A percentile compares a stretch with the other conserved stretches of the same genome.
Conservation (phyloP, 2,888 invertebrate genomes). For the Omphaloscelis lunosa region DNA sequence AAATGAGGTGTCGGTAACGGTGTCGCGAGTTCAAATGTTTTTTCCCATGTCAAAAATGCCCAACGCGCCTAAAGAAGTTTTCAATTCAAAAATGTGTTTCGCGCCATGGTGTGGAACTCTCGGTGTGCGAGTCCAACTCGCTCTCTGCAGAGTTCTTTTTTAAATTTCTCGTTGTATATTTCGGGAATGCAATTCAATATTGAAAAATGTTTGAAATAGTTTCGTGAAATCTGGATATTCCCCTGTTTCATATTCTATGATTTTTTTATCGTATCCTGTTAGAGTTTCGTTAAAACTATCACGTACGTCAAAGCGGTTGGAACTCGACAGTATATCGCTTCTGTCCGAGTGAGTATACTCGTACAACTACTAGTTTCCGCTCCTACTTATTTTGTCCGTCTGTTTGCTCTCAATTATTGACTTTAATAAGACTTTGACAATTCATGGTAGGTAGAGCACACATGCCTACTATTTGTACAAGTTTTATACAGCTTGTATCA, state of each 20-base stretch:
- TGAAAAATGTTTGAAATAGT: conserved; percentile 9
- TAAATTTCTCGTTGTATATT: not conserved
- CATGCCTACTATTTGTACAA: conserved; percentile 58
- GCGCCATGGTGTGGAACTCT: not conserved
- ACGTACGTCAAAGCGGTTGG: not conserved
- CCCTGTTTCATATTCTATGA: not conserved
- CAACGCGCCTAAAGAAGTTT: too few relatives aligned
- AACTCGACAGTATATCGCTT: conserved; percentile 33
- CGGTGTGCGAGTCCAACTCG: too few relatives aligned
- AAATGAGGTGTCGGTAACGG: too few relatives aligned
- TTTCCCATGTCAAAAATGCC: too few relatives aligned
- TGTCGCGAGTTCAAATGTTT: too few relatives aligned
- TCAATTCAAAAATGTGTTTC: not conserved
- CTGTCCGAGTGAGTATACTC: conserved; percentile 59
- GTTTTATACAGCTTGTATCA: conserved; percentile 16
- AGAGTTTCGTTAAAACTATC: conserved; percentile 7
- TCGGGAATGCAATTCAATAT: conserved; percentile 19
- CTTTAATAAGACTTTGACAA: conserved; percentile 83
- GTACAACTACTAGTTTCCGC: conserved; percentile 81
- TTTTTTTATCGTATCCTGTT: not conserved
- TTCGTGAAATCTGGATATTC: not conserved
- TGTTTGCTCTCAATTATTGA: conserved; percentile 84
- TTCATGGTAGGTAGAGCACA: conserved; percentile 74
- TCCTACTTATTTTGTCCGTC: conserved; percentile 79
- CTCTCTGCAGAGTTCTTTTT: not conserved